Conservation (phyloP, 2,797 vertebrate species). For the Salmo trutta region DNA sequence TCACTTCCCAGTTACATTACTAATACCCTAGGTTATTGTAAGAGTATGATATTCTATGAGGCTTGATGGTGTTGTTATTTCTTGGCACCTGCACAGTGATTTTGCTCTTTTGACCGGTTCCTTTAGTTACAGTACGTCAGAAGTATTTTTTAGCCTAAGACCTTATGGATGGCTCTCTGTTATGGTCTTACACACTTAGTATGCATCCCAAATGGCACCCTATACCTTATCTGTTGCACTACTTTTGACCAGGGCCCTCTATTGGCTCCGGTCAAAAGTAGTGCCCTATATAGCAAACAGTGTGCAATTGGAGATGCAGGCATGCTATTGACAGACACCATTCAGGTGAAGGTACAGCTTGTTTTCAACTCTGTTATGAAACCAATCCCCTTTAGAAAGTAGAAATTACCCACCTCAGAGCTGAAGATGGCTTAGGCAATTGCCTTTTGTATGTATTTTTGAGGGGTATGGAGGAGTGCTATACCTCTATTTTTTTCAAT, state of each 20-base stretch:
- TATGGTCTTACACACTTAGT: not conserved
- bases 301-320: not conserved
- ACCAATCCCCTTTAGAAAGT: not conserved
- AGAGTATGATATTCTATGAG: not conserved
- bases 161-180: not conserved
- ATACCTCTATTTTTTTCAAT: not conserved
- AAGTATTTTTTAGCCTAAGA: not conserved
- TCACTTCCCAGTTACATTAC: too few relatives aligned
- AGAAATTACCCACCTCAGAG: not conserved
- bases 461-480: not conserved
- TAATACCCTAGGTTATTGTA: too few relatives aligned
- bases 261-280: too few relatives aligned
- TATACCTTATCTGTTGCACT: too few relatives aligned
- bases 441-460: not conserved
- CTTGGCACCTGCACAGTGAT: not conserved
- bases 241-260: too few relatives aligned
- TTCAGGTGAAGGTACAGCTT: too few relatives aligned
- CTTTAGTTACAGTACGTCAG: not conserved
- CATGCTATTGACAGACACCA: not conserved
- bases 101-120: not conserved
- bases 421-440: not conserved
- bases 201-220: too few relatives aligned
- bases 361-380: not conserved
- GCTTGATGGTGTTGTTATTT: not conserved
- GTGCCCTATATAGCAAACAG: too few relatives aligned